Conservation (phyloP, 2,113 vertebrate species). For the Corydoras sp. region DNA sequence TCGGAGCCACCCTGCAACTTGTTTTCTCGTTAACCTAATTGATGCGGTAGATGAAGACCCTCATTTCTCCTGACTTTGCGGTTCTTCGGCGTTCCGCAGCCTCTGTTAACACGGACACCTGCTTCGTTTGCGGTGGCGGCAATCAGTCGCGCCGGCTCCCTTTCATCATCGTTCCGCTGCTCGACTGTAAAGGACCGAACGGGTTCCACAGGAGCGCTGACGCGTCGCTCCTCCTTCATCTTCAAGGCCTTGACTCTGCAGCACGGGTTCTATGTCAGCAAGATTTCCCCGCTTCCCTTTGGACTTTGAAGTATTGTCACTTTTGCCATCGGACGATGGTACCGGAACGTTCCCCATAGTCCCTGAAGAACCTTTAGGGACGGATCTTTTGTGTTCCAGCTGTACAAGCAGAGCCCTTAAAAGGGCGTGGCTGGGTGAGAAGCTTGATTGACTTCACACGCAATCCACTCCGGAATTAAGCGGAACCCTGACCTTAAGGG, state of each 20-base stretch:
- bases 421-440: too few species aligned
- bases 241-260: conserved; percentile 11
- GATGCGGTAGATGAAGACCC: conserved; percentile 8
- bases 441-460: too few species aligned
- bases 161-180: conserved; percentile 36
- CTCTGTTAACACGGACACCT: conserved; percentile 62
- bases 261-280: conserved; percentile 23
- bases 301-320: background rate
- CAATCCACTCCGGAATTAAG: too few species aligned
- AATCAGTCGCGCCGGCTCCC: conserved; percentile 33
- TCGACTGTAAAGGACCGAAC: conserved; percentile 29
- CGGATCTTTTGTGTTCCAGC: too few species aligned
- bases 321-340: background rate
- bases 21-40: conserved; percentile 27
- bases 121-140: conserved; percentile 57
- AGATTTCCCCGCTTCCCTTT: conserved; percentile 3
- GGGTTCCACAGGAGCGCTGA: conserved; percentile 33
- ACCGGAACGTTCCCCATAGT: too few species aligned
- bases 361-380: too few species aligned
- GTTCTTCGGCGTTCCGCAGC: conserved; percentile 25
- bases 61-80: conserved; percentile 42
- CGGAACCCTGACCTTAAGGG: too few species aligned
- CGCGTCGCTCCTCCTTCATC: conserved; percentile 31
- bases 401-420: too few species aligned
- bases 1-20: conserved; percentile 9